Conservation (phyloP, 2,888 invertebrate genomes). For the Lasioglossum oenotherae region DNA sequence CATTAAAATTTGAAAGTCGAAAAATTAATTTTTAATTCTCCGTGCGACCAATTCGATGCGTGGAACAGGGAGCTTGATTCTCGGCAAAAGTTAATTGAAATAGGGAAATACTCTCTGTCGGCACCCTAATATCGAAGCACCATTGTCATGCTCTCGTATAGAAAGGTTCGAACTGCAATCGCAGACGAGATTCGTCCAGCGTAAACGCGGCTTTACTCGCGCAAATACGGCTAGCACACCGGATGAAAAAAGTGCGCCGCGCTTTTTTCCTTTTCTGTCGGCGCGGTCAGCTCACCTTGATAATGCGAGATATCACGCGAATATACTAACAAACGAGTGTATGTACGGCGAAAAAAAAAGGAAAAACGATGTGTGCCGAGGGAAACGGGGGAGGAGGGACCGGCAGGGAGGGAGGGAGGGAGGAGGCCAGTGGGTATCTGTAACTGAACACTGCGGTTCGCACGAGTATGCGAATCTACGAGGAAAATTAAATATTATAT, state of each 20-base stretch:
- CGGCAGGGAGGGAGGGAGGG: constrained; percentile 23
- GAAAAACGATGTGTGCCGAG: constrained; percentile 32
- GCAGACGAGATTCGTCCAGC: constrained; percentile 10
- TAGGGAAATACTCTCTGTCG: neutral
- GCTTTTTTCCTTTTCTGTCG: constrained; percentile 45
- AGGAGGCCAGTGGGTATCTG: constrained; percentile 65
- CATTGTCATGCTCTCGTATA: neutral
- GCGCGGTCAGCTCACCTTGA: constrained; percentile 73
- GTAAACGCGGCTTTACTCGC: constrained; percentile 46
- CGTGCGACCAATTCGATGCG: neutral
- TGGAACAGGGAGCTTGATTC: neutral
- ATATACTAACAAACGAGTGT: constrained; percentile 54
- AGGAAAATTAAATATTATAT: constrained; percentile 53
- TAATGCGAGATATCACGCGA: constrained; percentile 75
- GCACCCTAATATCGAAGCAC: neutral
- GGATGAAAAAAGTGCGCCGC: constrained; percentile 66
- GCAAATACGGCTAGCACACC: constrained; percentile 37
- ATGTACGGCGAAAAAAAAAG: constrained; percentile 32
- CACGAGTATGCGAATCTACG: constrained; percentile 23
- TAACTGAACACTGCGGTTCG: constrained; percentile 68
- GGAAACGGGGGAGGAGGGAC: constrained; percentile 22
- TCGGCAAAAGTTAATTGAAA: neutral
- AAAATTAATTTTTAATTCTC: neutral
- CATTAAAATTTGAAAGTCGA: neutral
- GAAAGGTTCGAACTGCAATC: neutral